Conservation (phyloP, 2,888 invertebrate species). For the Xestia ashworthii region DNA sequence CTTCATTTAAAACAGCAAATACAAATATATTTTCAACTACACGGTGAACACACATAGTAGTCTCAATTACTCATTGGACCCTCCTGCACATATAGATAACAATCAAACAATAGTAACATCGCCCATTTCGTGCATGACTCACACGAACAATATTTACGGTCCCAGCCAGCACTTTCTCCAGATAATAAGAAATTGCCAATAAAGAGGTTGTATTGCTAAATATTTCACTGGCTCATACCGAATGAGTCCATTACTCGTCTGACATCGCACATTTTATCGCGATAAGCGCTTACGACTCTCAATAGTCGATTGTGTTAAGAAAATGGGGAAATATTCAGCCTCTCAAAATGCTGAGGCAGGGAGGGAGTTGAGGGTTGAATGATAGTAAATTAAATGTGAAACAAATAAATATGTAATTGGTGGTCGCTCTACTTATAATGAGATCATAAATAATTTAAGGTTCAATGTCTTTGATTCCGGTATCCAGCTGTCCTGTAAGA, state of each 20-base stretch:
- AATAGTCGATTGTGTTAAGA: slow-evolving; percentile 71
- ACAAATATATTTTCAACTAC: background rate
- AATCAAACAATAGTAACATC: slow-evolving; percentile 4
- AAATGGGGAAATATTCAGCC: slow-evolving; percentile 69
- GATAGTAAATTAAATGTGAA: slow-evolving; percentile 20
- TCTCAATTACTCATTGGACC: background rate
- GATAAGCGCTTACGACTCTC: slow-evolving; percentile 72
- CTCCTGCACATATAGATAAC: background rate
- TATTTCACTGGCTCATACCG: slow-evolving; percentile 62
- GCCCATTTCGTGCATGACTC: slow-evolving; percentile 37
- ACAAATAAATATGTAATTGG: background rate
- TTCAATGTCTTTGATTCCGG: too few species aligned
- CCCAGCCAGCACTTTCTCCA: slow-evolving; percentile 32
- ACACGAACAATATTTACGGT: slow-evolving; percentile 30
- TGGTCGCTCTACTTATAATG: too few species aligned
- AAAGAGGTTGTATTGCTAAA: slow-evolving; percentile 60
- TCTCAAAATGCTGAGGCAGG: slow-evolving; percentile 62
- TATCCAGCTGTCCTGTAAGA: too few species aligned
- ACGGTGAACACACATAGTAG: background rate
- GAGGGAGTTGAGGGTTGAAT: slow-evolving; percentile 37
- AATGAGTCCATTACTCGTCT: slow-evolving; percentile 70
- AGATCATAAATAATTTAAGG: too few species aligned
- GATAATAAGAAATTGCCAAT: slow-evolving; percentile 61
- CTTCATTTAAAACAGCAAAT: background rate
- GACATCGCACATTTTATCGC: slow-evolving; percentile 75